Conservation (phyloP, 2,797 vertebrate genomes). For the Sternotherus odoratus region DNA sequence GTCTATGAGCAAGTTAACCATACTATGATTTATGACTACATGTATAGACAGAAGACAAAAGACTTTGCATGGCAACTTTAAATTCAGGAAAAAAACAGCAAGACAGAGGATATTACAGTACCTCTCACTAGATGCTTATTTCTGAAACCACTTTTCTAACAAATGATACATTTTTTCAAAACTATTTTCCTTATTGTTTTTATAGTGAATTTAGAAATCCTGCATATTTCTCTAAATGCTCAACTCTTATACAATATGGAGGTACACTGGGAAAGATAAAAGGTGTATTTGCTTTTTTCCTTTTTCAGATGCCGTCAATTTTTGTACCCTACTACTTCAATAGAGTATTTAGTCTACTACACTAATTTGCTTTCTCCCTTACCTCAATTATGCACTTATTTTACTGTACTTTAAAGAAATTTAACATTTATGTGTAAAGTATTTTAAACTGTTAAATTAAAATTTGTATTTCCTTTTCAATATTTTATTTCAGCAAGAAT, state of each 20-base stretch:
- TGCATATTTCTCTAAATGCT: neutral
- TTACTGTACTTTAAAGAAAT: neutral
- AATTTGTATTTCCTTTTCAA: no score
- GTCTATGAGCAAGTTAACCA: neutral
- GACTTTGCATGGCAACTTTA: neutral
- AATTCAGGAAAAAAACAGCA: neutral
- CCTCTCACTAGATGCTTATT: neutral
- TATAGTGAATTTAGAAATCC: neutral
- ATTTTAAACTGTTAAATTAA: neutral
- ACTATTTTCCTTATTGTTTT: neutral
- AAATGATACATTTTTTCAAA: neutral
- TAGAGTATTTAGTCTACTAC: neutral
- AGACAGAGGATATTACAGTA: neutral
- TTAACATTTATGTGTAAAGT: neutral
- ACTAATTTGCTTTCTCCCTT: neutral
- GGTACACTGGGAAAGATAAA: no score
- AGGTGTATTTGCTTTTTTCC: no score
- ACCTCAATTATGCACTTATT: neutral
- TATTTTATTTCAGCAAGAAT: neutral
- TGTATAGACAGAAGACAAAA: neutral
- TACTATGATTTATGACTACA: neutral
- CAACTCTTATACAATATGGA: no score
- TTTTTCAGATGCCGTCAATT: no score
- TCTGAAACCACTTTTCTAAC: neutral
- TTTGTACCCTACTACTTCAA: no score